Conservation (phyloP, 2,113 vertebrate genomes). For the Brachypodius melanocephalos region DNA sequence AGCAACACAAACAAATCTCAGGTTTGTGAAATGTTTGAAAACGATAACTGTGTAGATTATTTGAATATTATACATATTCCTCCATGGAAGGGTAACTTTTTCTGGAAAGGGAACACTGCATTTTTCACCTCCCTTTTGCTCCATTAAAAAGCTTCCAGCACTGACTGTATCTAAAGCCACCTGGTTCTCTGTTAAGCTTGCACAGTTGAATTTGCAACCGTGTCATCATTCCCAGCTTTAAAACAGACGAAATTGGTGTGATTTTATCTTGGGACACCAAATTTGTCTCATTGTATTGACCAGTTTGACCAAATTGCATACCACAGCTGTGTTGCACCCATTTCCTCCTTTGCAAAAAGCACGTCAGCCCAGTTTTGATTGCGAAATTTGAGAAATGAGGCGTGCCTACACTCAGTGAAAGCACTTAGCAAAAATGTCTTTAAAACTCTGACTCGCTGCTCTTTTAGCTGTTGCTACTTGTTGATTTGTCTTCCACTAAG, state of each 20-base stretch:
- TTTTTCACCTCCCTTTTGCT: not conserved
- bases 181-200: not conserved
- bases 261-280: not conserved
- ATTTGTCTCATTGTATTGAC: not conserved
- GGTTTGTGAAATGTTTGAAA: constrained; percentile 70
- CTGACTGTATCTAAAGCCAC: not conserved
- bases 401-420: not conserved
- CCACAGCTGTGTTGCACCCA: not conserved
- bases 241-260: not conserved
- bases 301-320: not conserved
- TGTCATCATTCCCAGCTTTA: not conserved
- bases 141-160: not conserved
- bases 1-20: constrained; percentile 86
- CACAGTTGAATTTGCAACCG: not conserved
- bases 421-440: not conserved
- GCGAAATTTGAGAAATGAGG: not conserved
- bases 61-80: not conserved
- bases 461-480: not conserved
- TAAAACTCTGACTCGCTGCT: not conserved
- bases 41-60: not conserved
- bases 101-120: not conserved
- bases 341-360: not conserved
- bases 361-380: not conserved
- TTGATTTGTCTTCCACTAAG: not conserved
- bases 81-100: not conserved